phyloP scores from a whole-genome alignment of 2,113 vertebrate genomes.

The Bubo scandiacus region DNA sequence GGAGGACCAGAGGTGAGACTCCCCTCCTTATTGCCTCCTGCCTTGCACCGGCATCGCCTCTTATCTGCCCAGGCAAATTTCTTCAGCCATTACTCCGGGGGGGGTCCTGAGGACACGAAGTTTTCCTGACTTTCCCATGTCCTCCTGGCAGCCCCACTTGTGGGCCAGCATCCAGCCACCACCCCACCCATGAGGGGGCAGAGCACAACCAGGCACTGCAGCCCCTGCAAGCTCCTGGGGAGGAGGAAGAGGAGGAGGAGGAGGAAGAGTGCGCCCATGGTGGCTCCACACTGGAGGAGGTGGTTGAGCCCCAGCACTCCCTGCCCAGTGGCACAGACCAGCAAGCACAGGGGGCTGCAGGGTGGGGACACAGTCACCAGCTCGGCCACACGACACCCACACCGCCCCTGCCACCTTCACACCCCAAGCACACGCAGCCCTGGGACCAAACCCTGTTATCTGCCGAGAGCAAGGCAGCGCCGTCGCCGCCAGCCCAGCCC shows the following conservation, averaged over 20 bases:
- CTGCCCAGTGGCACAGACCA: neutral
- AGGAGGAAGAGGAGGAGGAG: neutral
- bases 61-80: neutral
- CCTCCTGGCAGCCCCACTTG: neutral
- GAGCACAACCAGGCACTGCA: rapidly evolving
- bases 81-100: rapidly evolving
- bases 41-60: rapidly evolving
- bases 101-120: neutral
- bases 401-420: neutral
- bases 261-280: neutral
- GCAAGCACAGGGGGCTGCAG: neutral
- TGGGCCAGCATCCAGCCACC: neutral
- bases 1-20: rapidly evolving
- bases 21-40: neutral
- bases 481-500: neutral
- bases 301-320: neutral
- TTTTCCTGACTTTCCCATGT: rapidly evolving
- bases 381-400: rapidly evolving
- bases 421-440: neutral
- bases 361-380: rapidly evolving
- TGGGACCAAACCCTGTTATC: neutral
- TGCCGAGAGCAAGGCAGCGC: neutral
- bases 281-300: neutral
- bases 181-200: neutral
- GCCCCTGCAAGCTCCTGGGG: neutral